Evolutionary conservation across 2,113 vertebrate species (phyloP).

Genomic region (Agelaius tricolor): DNA sequence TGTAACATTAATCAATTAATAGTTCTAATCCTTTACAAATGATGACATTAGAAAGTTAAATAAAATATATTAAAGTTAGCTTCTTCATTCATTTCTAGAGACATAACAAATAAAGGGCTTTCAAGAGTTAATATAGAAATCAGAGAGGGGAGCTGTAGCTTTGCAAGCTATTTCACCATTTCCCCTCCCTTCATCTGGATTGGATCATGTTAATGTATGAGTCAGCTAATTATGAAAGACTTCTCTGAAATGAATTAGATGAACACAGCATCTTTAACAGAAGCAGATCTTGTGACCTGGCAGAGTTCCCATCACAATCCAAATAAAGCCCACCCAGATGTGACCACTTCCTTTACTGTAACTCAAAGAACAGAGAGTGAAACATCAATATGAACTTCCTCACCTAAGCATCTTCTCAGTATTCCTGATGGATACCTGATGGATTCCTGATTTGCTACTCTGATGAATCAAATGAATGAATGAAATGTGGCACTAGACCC

Average conservation of each 20-base stretch:
- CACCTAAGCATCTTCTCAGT: not conserved
- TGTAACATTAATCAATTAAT: not conserved
- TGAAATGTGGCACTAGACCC: accelerated
- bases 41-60: not conserved
- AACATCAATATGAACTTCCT: not conserved
- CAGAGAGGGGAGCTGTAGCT: not conserved
- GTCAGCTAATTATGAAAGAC: constrained; percentile 65
- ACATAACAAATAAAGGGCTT: not conserved
- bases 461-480: accelerated
- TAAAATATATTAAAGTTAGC: not conserved
- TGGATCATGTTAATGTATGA: constrained; percentile 15
- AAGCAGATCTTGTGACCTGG: constrained; percentile 52
- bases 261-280: constrained; percentile 38
- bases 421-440: not conserved
- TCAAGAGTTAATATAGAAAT: constrained; percentile 32
- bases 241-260: constrained; percentile 61
- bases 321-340: constrained; percentile 46
- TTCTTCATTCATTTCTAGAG: not conserved
- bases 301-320: not conserved
- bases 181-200: constrained; percentile 47
- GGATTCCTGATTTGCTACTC: not conserved
- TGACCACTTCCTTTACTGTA: constrained; percentile 26
- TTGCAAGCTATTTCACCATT: constrained; percentile 26
- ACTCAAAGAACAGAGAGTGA: not conserved
- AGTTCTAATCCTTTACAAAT: not conserved